Percentiles rank a stretch among this genome's conserved stretches.
Evolutionary conservation across 1,140 invertebrate species (phyloP).

Genomic region (Pseudomyrmex cubaensis): DNA sequence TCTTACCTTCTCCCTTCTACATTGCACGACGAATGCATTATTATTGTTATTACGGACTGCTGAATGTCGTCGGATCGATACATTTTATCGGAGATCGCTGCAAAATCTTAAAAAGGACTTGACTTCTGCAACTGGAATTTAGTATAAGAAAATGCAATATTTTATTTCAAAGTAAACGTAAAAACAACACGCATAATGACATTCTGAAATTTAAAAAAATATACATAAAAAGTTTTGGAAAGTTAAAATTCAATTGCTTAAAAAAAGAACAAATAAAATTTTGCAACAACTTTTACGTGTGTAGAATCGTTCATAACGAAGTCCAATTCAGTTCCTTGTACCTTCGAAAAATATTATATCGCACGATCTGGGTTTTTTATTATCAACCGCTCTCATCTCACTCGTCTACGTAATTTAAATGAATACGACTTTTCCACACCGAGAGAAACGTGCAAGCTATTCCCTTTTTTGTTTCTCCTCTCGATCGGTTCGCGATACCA

Average conservation of each 20-base stretch:
- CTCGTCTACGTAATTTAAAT: constrained; percentile 51
- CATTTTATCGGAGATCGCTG: constrained; percentile 27
- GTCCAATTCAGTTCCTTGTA: constrained; percentile 30
- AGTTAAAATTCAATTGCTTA: not conserved
- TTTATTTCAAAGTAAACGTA: too few relatives aligned
- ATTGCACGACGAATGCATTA: constrained; percentile 68
- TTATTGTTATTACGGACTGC: constrained; percentile 71
- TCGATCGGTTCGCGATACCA: constrained; percentile 50
- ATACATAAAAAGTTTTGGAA: not conserved
- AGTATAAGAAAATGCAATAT: constrained; percentile 7
- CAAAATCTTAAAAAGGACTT: constrained; percentile 1
- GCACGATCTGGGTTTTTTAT: constrained; percentile 25
- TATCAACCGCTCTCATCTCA: constrained; percentile 54
- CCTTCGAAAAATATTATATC: constrained; percentile 34
- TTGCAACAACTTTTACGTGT: not conserved
- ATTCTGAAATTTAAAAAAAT: not conserved
- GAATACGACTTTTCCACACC: constrained; percentile 49
- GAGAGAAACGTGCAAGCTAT: constrained; percentile 42
- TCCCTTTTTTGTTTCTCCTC: constrained; percentile 38
- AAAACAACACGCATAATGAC: too few relatives aligned
- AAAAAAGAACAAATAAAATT: constrained; percentile 4
- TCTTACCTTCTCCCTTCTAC: constrained; percentile 67
- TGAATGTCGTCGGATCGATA: constrained; percentile 48
- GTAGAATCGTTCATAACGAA: constrained; percentile 8
- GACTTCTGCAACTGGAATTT: not conserved